These are phyloP conservation scores for Dryas iulia DNA, from an alignment of 1,140 invertebrate genomes.

Conservation along the genomic window DNA sequence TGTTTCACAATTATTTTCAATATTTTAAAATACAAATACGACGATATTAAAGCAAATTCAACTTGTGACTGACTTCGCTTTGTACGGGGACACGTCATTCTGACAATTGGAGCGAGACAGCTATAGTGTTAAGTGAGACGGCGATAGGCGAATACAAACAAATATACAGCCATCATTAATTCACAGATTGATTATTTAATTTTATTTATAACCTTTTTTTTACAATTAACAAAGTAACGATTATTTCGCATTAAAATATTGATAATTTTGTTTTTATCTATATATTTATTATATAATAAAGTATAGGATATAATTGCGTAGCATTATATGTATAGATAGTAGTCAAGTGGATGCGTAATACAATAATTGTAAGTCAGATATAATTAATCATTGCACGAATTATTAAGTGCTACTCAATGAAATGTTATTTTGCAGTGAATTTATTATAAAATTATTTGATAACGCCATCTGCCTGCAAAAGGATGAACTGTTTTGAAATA, in stretches of 20 bases:
- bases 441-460: not conserved
- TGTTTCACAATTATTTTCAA: conserved; percentile 48
- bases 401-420: not conserved
- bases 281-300: not conserved
- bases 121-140: not conserved
- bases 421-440: not conserved
- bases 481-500: not conserved
- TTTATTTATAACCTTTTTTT: not conserved
- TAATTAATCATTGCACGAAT: not conserved
- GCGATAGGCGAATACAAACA: not conserved
- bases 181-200: not conserved
- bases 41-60: conserved; percentile 44
- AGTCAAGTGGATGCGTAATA: not conserved
- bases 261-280: not conserved
- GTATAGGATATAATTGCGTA: not conserved
- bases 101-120: conserved; percentile 51
- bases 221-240: not conserved
- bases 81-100: conserved; percentile 58
- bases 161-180: not conserved
- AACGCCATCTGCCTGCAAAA: conserved; percentile 21
- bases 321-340: not conserved
- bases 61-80: conserved; percentile 72
- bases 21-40: conserved; percentile 43
- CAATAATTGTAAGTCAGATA: not conserved
- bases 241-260: not conserved